Percentiles rank a stretch among this genome's conserved stretches.
Evolutionary conservation across 2,113 vertebrate genomes (phyloP).

Genomic region (Mesoclemmys tuberculata): DNA sequence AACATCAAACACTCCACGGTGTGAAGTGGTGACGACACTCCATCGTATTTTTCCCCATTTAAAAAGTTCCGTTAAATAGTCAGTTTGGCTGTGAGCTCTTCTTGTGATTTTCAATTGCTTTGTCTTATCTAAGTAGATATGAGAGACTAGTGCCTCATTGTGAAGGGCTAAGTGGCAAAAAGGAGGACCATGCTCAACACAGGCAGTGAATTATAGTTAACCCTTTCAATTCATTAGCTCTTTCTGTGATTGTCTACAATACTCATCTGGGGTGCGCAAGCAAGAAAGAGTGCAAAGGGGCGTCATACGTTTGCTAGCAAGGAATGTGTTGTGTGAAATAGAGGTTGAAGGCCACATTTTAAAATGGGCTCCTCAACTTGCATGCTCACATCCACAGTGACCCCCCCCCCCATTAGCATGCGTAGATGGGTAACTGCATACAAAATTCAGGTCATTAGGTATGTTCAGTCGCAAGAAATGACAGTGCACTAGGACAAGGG

Average conservation of each 20-base stretch:
- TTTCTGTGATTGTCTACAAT: background rate
- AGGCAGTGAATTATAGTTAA: background rate
- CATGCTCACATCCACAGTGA: background rate
- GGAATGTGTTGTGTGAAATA: background rate
- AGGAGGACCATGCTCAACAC: background rate
- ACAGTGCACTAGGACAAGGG: background rate
- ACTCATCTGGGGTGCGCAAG: background rate
- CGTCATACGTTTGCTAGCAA: background rate
- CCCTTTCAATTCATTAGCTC: background rate
- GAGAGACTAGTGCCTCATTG: background rate
- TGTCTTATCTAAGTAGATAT: background rate
- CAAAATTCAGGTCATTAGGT: background rate
- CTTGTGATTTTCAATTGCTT: background rate
- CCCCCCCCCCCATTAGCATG: background rate
- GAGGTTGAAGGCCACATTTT: background rate
- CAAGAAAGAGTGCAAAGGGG: background rate
- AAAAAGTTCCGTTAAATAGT: background rate
- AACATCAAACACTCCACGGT: background rate
- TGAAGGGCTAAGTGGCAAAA: background rate
- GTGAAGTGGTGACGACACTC: background rate
- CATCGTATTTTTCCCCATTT: background rate
- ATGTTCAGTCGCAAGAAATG: background rate
- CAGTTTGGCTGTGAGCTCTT: slow-evolving; percentile 4
- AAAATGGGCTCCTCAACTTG: background rate
- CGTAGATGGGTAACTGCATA: background rate